These are phyloP conservation scores for Salvelinus sp. DNA, from an alignment of 2,113 vertebrate species.

Conservation along the genomic window DNA sequence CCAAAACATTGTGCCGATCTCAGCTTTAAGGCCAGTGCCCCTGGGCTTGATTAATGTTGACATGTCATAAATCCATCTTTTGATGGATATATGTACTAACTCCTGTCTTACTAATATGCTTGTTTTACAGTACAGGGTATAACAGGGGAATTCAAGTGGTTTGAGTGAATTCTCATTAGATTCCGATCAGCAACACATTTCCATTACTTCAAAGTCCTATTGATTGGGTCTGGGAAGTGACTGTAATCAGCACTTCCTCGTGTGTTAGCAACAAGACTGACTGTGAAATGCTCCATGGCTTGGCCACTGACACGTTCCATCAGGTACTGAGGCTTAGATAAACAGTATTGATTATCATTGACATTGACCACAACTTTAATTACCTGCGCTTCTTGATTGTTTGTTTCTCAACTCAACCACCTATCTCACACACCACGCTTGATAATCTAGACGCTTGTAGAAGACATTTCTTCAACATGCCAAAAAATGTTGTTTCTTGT, in stretches of 20 bases:
- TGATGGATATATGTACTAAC: not conserved
- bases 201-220: constrained; percentile 60
- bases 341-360: constrained; percentile 27
- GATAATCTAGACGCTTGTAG: not conserved
- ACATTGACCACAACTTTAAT: constrained; percentile 11
- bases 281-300: not conserved
- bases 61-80: not conserved
- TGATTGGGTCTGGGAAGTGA: constrained; percentile 53
- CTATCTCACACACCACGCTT: not conserved
- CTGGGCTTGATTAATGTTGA: not conserved
- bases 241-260: constrained; percentile 41
- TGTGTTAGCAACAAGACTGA: constrained; percentile 35
- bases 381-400: not conserved
- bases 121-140: constrained; percentile 58
- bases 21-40: too few species aligned
- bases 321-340: constrained; percentile 13
- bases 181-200: constrained; percentile 59
- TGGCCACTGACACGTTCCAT: not conserved
- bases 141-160: constrained; percentile 39
- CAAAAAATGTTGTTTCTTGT: too few species aligned
- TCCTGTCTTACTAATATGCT: constrained; percentile 26
- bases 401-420: not conserved
- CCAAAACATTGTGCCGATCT: too few species aligned
- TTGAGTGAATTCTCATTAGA: constrained; percentile 60
- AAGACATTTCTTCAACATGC: not conserved